Evolutionary conservation across 2,113 vertebrate genomes (phyloP), one percentile per base, ranked within the genome.

Genomic region (Eonycteris spelaea): DNA sequence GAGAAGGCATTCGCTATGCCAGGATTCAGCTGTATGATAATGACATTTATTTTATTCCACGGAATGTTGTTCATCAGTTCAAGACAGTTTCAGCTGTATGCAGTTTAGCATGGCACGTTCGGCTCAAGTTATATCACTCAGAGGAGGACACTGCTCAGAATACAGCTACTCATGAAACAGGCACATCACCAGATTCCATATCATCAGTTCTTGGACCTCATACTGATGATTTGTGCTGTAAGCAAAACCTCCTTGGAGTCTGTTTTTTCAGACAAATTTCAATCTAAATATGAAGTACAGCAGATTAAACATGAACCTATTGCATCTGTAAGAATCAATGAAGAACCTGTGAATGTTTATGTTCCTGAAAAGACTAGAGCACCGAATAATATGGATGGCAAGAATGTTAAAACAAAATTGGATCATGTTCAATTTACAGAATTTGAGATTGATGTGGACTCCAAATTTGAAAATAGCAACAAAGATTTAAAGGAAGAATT

Each of bases 21-120:
- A 99, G 99, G 90, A 99, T 99, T 97, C 99, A 99, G 98, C 98
- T 99, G 28, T 99, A 99, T 2, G 99, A 99, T 98, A 99, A 99
- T 83, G 99, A 99, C 98, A 99, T 99, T 98, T 99, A 99, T 97
- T 99, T 99, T 98, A 99, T 99, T 98, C 99, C 99, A 4, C 99
- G 99, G 98, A 99, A 99, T 91, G 99, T 99, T 95, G 99, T 99
- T 96, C 99, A 99, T 98, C 99, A 99, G 98, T 99, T 99, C 98
- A 99, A 99, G 99, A 99, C 99, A 0, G 99, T 99, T 90, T 99
- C 99, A 4, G 99, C 99, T 4, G 99, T 99, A 85, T 99, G 99
- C 98, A 99, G 99, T 98, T 98, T 99, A 98, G 99, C 99, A 5
- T 99, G 99, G 99, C 99, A 99, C 6, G 97, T 99, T 91, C 99